A percentile compares a stretch with the other conserved stretches of the same genome.
These are phyloP conservation scores for Bombycilla garrulus DNA, from an alignment of 2,113 vertebrate genomes.

Conservation along the genomic window DNA sequence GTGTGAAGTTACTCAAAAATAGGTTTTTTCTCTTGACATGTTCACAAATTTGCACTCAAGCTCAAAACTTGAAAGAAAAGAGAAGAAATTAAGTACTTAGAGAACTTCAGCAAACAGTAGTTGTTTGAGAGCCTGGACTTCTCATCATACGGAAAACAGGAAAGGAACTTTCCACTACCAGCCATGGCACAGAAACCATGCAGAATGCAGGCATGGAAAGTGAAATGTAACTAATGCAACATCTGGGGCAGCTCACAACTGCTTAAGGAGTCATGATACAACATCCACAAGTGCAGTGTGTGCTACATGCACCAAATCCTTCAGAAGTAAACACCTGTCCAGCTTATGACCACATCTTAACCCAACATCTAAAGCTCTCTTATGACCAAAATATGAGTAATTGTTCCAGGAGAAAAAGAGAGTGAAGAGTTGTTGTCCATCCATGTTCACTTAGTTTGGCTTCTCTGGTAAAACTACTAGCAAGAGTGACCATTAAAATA, in stretches of 20 bases:
- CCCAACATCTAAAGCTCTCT: background rate
- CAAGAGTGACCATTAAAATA: background rate
- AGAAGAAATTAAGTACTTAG: background rate
- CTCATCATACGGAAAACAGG: background rate
- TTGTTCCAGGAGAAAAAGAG: background rate
- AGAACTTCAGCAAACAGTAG: background rate
- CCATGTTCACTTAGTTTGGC: background rate
- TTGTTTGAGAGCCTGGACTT: background rate
- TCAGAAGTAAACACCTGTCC: background rate
- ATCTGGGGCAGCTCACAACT: background rate
- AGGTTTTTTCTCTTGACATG: background rate
- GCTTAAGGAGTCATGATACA: background rate
- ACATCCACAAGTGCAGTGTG: background rate
- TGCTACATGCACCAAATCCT: background rate
- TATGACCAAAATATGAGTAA: background rate
- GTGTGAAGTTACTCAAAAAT: slow-evolving; percentile 26
- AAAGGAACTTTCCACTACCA: background rate
- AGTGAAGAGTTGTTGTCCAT: background rate
- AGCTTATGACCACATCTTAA: background rate
- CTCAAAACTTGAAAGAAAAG: background rate
- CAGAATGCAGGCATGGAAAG: background rate
- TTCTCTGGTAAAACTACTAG: background rate
- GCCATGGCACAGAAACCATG: fast-evolving
- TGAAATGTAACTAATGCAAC: background rate
- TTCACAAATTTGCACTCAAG: background rate